Evolutionary conservation across 2,113 vertebrate genomes (phyloP).

Genomic region (Ameiurus melas): DNA sequence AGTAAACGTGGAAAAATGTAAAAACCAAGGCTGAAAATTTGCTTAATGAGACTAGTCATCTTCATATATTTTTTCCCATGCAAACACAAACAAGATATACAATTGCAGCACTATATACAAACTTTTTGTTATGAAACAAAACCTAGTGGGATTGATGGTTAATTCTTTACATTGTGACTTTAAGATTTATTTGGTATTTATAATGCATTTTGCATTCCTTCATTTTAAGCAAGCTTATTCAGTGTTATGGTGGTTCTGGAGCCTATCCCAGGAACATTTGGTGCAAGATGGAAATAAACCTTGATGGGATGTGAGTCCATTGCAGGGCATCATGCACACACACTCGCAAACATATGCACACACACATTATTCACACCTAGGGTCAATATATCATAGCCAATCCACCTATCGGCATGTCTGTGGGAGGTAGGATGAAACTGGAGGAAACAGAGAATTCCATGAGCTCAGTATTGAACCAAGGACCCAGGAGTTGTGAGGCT

Average conservation of each 20-base stretch:
- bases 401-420: neutral
- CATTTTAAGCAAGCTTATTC: neutral
- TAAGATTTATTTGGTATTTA: neutral
- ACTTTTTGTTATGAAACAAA: neutral
- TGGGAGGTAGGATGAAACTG: neutral
- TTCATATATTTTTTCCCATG: conserved; percentile 20
- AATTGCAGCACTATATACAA: neutral
- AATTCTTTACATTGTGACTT: conserved; percentile 56
- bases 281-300: neutral
- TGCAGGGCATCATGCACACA: neutral
- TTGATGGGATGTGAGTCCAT: neutral
- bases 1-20: conserved; percentile 5
- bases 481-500: neutral
- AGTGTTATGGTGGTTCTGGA: neutral
- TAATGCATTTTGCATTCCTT: neutral
- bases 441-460: neutral
- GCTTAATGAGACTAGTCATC: neutral
- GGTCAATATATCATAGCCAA: neutral
- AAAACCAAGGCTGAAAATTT: neutral
- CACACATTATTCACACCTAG: neutral
- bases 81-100: neutral
- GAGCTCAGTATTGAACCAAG: neutral
- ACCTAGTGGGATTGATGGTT: conserved; percentile 40
- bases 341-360: neutral
- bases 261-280: neutral